Conservation (phyloP, 2,888 invertebrate species). For the Idaea dimidiata region DNA sequence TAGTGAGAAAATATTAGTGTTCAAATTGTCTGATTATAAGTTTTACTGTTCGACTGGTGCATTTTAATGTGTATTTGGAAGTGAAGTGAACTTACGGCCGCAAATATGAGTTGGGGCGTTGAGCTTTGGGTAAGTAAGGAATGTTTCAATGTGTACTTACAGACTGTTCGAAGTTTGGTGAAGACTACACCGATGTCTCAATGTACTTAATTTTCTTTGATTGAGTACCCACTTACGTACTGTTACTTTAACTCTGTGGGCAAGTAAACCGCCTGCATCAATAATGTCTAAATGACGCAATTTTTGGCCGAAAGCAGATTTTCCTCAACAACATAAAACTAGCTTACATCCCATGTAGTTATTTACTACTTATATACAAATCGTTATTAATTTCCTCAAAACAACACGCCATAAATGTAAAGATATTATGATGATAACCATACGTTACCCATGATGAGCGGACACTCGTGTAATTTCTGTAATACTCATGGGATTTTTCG, state of each 20-base stretch:
- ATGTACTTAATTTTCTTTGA: constrained; percentile 16
- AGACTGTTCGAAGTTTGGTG: constrained; percentile 31
- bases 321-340: no score
- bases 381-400: no score
- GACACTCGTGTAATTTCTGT: no score
- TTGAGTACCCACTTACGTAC: constrained; percentile 3
- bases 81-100: constrained; percentile 65
- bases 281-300: no score
- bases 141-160: constrained; percentile 21
- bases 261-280: not conserved
- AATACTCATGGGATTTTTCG: no score
- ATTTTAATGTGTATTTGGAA: constrained; percentile 74
- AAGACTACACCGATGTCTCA: constrained; percentile 28
- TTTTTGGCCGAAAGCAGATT: no score
- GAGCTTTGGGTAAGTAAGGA: constrained; percentile 83
- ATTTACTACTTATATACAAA: no score
- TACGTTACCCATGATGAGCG: no score
- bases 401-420: no score
- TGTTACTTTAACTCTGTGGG: not conserved
- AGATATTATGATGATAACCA: no score
- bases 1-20: constrained; percentile 1
- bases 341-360: no score
- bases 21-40: constrained; percentile 45
- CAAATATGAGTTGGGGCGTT: constrained; percentile 84
- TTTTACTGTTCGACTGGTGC: constrained; percentile 59